Percentiles rank a stretch among this genome's conserved stretches.
phyloP scores from a whole-genome alignment of 2,888 invertebrate species.

The Philereme vetulata region DNA sequence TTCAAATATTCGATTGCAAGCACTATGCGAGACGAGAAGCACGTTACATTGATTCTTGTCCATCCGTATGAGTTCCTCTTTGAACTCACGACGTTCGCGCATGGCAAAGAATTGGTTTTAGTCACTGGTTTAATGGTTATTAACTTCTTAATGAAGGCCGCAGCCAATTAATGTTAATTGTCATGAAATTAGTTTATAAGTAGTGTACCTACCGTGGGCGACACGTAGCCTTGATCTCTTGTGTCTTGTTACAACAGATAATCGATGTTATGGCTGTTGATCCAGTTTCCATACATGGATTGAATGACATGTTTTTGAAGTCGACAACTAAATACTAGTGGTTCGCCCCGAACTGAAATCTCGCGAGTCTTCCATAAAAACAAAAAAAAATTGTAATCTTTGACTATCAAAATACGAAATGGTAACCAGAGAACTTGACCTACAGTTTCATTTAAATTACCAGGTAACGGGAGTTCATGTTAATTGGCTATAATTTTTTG shows the following conservation, averaged over 20 bases:
- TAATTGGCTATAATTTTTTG: too few species aligned
- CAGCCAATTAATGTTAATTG: constrained; percentile 58
- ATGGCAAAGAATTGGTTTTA: constrained; percentile 16
- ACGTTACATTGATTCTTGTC: constrained; percentile 17
- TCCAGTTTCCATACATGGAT: constrained; percentile 29
- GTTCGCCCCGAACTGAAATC: too few species aligned
- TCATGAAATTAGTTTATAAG: constrained; percentile 64
- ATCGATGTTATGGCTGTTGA: constrained; percentile 42
- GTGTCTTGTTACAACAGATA: constrained; percentile 43
- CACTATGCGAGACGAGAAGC: constrained; percentile 2
- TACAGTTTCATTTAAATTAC: too few species aligned
- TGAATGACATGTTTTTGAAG: constrained; percentile 25
- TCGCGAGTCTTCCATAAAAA: too few species aligned
- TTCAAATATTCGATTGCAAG: too few species aligned
- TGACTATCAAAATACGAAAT: too few species aligned
- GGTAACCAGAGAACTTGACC: too few species aligned
- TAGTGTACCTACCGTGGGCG: constrained; percentile 49
- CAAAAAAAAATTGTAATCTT: too few species aligned
- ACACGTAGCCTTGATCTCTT: constrained; percentile 61
- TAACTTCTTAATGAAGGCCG: constrained; percentile 49
- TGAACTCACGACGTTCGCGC: constrained; percentile 21
- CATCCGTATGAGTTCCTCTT: constrained; percentile 26
- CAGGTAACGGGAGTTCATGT: too few species aligned
- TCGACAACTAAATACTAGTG: constrained; percentile 24
- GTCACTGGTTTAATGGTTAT: constrained; percentile 40